These are phyloP conservation scores for Atlantisia rogersi DNA, from an alignment of 2,113 vertebrate species.

Conservation along the genomic window DNA sequence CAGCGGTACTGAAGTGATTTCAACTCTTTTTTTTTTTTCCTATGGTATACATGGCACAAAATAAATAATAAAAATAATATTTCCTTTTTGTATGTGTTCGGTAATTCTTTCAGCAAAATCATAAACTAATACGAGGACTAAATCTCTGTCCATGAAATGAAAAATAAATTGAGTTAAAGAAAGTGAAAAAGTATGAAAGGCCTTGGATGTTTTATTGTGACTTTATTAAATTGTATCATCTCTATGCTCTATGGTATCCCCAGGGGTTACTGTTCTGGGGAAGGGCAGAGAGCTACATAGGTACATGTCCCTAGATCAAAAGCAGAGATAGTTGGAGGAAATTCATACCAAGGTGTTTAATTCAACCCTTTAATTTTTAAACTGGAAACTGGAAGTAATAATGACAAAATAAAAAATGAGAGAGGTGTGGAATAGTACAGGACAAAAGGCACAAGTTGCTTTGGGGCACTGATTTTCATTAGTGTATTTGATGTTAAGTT, in stretches of 20 bases:
- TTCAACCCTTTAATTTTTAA: conserved; percentile 4
- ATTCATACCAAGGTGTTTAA: not conserved
- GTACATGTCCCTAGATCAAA: conserved; percentile 54
- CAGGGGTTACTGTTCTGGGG: conserved; percentile 63
- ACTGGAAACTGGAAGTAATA: conserved; percentile 39
- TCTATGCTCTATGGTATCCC: conserved; percentile 74
- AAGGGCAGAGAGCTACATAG: conserved; percentile 49
- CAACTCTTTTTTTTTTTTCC: conserved; percentile 69
- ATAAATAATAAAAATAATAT: conserved; percentile 86
- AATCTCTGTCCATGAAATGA: conserved; percentile 87
- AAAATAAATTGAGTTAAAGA: conserved; percentile 89
- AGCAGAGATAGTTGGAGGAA: not conserved
- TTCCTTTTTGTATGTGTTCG: conserved; percentile 84
- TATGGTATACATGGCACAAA: conserved; percentile 82
- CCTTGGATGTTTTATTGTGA: conserved; percentile 83
- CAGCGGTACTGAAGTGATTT: conserved; percentile 85
- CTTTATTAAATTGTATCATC: conserved; percentile 83
- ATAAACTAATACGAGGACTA: conserved; percentile 87
- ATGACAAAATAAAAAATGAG: not conserved
- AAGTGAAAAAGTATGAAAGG: conserved; percentile 80
- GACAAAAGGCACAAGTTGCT: not conserved
- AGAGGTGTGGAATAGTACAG: not conserved
- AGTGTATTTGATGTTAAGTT: not conserved
- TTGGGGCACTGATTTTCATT: not conserved
- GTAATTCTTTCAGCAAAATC: conserved; percentile 86